Percentiles rank a stretch among this genome's conserved stretches.
phyloP scores from a whole-genome alignment of 2,888 invertebrate genomes.

The Opisthograptis luteolata region DNA sequence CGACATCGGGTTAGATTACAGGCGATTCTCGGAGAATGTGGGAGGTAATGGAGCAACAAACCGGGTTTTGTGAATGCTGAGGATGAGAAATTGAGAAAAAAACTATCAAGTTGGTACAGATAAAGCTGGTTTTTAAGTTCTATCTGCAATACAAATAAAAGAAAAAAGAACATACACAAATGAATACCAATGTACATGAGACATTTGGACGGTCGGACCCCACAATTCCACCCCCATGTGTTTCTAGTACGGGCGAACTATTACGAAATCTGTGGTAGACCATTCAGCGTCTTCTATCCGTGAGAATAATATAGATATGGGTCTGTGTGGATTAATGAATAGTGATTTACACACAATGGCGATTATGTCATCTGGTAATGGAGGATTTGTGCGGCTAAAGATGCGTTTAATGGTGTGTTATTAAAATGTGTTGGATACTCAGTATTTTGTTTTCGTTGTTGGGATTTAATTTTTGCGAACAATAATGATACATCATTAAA shows the following conservation, averaged over 20 bases:
- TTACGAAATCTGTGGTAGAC: conserved; percentile 32
- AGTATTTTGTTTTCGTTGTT: background rate
- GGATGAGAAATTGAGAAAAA: no score
- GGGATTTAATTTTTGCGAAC: no score
- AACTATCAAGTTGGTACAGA: no score
- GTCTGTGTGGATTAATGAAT: conserved; percentile 51
- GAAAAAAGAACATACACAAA: no score
- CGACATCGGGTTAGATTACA: conserved; percentile 40
- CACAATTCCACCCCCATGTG: conserved; percentile 68
- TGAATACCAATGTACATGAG: conserved; percentile 61
- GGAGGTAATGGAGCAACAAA: conserved; percentile 18
- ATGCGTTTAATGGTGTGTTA: background rate
- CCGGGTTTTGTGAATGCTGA: no score
- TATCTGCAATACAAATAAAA: no score
- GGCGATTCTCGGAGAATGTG: conserved; percentile 30
- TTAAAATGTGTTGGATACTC: background rate
- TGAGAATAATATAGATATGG: conserved; percentile 47
- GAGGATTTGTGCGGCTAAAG: conserved; percentile 6
- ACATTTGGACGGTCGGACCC: conserved; percentile 56
- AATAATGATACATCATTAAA: no score
- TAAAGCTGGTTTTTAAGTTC: no score
- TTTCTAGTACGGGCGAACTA: conserved; percentile 31
- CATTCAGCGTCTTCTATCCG: conserved; percentile 55
- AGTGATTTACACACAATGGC: conserved; percentile 36
- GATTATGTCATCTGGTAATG: conserved; percentile 20